Base-by-base conservation (phyloP, 2,113 vertebrate genomes). In the Willisornis vidua region DNA sequence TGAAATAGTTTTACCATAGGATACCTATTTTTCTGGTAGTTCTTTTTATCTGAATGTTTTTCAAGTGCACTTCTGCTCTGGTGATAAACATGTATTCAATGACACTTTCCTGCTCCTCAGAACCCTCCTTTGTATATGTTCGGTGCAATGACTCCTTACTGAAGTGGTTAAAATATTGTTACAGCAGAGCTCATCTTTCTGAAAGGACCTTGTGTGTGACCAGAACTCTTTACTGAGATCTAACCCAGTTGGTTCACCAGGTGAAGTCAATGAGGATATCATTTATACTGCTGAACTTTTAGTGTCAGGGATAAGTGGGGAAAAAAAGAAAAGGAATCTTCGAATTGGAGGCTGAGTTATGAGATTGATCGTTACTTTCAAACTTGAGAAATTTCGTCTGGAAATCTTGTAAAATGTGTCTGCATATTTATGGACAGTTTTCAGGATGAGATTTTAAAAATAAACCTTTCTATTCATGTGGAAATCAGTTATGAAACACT, bases 21-120 rank as follows among this genome's bases (percentile, higher is more conserved):
- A 82, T 7, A 89, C 29, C 54, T 83, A 28, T 57, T 96, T 94
- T 94, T 73, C 66, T 66, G 58, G 71, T 70, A 70, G 28, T 61
- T 93, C 52, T 89, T 95, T 93, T 85, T 62, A 70, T 79, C 45
- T 76, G 45, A 76, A 65, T 61, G 33, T 75, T 93, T 89, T 89
- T 78, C 35, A 75, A 91, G 74, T 20, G 49, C 45, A 43, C 24
- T 79, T 93, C 78, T 89, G 33, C n/a, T 61, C 19, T 70, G 23
- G 20, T 90, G 67, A 58, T 79, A 83, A 93, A 95, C 61, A 51
- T 14, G 23, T 85, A 59, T 54, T 52, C 57, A 59, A 6, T 61
- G 77, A 71, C n/a, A 29, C 54, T 73, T 87, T 48, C 57, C 41
- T 52, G 37, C 37, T 74, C n/a, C 65, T 89, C 80, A 37, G n/a